phyloP scores from a whole-genome alignment of 2,888 invertebrate genomes.

The Nephrotoma guestfalica region DNA sequence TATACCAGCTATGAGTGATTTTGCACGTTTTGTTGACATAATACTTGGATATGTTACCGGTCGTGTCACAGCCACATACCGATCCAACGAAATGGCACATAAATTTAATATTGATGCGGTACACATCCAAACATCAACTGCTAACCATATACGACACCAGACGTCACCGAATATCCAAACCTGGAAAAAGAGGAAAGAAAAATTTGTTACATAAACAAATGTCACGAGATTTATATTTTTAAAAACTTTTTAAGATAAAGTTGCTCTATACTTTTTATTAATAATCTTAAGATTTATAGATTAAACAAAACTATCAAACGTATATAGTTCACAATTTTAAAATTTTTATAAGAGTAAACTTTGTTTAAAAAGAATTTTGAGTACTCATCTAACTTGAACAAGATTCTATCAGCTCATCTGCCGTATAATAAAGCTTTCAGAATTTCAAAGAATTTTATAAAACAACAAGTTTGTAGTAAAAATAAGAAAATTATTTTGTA shows the following conservation, averaged over 20 bases:
- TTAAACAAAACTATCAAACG: neutral
- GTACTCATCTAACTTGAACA: neutral
- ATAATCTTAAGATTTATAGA: neutral
- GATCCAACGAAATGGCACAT: conserved; percentile 86
- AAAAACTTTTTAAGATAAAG: neutral
- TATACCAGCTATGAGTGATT: conserved; percentile 74
- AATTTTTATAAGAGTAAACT: too few species aligned
- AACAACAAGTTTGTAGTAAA: neutral
- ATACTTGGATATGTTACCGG: conserved; percentile 92
- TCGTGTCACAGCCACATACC: conserved; percentile 93
- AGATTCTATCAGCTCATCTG: neutral
- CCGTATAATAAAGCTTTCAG: neutral
- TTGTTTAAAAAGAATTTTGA: neutral
- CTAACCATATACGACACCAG: conserved; percentile 95
- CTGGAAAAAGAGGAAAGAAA: conserved; percentile 33
- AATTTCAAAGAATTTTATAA: neutral
- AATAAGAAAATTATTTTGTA: neutral
- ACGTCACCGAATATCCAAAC: conserved; percentile 94
- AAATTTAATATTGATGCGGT: conserved; percentile 94
- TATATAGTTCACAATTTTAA: neutral
- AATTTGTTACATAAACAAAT: neutral
- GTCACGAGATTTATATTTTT: neutral
- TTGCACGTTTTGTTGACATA: conserved; percentile 73
- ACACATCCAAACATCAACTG: conserved; percentile 97
- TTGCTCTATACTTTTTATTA: neutral